Base-by-base conservation (phyloP, 2,888 invertebrate genomes). In the Apoderus coryli region DNA sequence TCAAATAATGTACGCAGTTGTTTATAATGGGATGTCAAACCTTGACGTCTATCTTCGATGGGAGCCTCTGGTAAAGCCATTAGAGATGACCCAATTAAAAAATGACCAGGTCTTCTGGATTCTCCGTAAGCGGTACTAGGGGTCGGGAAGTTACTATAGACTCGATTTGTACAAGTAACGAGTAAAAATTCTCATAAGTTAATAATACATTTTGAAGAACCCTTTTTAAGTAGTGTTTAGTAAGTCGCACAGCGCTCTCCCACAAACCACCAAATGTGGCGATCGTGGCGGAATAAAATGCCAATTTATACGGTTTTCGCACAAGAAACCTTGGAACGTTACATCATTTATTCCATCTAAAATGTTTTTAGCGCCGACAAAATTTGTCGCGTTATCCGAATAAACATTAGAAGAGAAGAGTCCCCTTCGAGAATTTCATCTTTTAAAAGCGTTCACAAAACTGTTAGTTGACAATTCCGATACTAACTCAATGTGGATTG, bases 261-360 rank as follows among this genome's bases (percentile, higher is more conserved):
- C 24, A 24, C n/a, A 24, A 24, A 10, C 24, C 24, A 10, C 24
- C 24, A 24, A 11, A 24, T 24, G 24, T 11, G 24, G 24, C 6
- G 24, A 24, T 24, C 24, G 24, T 24, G 24, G 24, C 10, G 24
- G 24, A 10, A 24, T 24, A 24, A 24, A 24, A 24, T 24, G n/a
- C n/a, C n/a, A n/a, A n/a, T n/a, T n/a, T n/a, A n/a, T n/a, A n/a
- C n/a, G n/a, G n/a, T n/a, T n/a, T n/a, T n/a, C n/a, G n/a, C n/a
- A n/a, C n/a, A n/a, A n/a, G n/a, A n/a, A n/a, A n/a, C n/a, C n/a
- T n/a, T n/a, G n/a, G n/a, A n/a, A n/a, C n/a, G n/a, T n/a, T n/a
- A n/a, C n/a, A n/a, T n/a, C n/a, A n/a, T n/a, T n/a, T n/a, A n/a
- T n/a, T n/a, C n/a, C n/a, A n/a, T n/a, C n/a, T n/a, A n/a, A n/a